Evolutionary conservation across 2,888 invertebrate species (phyloP), one percentile per base, ranked within the genome.

Genomic region (Ametastegia equiseti): DNA sequence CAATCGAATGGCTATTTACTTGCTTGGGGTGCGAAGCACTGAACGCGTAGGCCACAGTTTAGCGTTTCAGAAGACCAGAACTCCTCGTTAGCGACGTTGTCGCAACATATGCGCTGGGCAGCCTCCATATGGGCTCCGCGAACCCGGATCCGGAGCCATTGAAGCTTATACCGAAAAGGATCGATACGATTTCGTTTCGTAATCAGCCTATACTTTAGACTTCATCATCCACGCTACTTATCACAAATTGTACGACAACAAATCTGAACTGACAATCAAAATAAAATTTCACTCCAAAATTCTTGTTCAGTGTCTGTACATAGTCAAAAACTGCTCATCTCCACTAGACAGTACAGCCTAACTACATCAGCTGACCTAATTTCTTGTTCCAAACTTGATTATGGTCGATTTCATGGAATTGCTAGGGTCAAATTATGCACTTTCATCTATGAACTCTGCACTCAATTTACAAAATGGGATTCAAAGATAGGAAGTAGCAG

Each of bases 21-120:
- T 87, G 88, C 86, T 85, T 87, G 86, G 88, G 89, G 88, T 87
- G 88, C 86, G 84, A 88, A 87, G 47, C 60, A 73, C 79, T 71
- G 79, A 80, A 57, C 15, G 73, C 11, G 30, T 57, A 80, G 82
- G 90, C 90, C 91, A 87, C 91, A 90, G 90, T 90, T 90, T 90
- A 90, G 87, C 89, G 90, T 90, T 89, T 88, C 86, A 86, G 82
- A 88, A 87, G 88, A 88, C 89, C 87, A 88, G 88, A 89, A 90
- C 90, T 88, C 88, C 87, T 91, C 91, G 91, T 91, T 91, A 91
- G 91, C 89, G 88, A 89, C 89, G 88, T 90, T 91, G 91, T 90
- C 86, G 89, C 87, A 91, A 90, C 91, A 92, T 91, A 91, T 91
- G 91, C 90, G 91, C 88, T 81, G 84, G 90, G 91, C 91, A 91